Conservation (phyloP, 2,113 vertebrate genomes). For the Pogona vitticeps region DNA sequence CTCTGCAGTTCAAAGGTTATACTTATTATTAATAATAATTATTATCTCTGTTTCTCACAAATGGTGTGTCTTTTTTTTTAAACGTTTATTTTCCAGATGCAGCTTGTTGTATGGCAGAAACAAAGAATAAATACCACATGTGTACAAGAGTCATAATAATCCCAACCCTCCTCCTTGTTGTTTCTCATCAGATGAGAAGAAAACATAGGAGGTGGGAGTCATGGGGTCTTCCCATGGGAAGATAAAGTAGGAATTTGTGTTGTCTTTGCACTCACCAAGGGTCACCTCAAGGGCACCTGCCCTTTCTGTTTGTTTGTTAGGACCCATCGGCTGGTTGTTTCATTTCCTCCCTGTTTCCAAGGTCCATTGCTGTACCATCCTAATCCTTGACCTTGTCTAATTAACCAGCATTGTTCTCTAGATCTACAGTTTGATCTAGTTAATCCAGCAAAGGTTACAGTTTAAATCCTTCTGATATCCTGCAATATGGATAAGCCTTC, state of each 20-base stretch:
- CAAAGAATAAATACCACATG: not conserved
- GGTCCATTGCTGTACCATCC: not conserved
- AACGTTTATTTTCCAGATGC: not conserved
- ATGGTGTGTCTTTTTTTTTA: not conserved
- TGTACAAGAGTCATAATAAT: not conserved
- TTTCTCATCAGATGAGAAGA: not conserved
- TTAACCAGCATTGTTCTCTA: slow-evolving; percentile 27
- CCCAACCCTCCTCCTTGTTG: not conserved
- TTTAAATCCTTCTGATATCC: slow-evolving; percentile 16
- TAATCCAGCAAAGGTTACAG: slow-evolving; percentile 24
- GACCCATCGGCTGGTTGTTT: not conserved
- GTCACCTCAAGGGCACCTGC: not conserved
- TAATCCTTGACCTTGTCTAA: slow-evolving; percentile 12
- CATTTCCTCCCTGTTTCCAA: not conserved
- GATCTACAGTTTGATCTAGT: slow-evolving; percentile 33
- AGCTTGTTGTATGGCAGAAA: not conserved
- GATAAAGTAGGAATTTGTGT: not conserved
- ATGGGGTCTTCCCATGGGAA: not conserved
- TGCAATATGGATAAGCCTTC: not conserved
- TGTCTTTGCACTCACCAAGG: not conserved
- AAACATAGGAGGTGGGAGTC: not conserved
- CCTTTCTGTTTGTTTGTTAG: not conserved
- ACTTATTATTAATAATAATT: too few relatives aligned
- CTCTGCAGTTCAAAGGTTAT: too few relatives aligned
- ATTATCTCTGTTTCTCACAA: not conserved